Percentiles rank a stretch among this genome's conserved stretches.
phyloP scores from a whole-genome alignment of 2,888 invertebrate genomes.

The Eupeodes luniger region DNA sequence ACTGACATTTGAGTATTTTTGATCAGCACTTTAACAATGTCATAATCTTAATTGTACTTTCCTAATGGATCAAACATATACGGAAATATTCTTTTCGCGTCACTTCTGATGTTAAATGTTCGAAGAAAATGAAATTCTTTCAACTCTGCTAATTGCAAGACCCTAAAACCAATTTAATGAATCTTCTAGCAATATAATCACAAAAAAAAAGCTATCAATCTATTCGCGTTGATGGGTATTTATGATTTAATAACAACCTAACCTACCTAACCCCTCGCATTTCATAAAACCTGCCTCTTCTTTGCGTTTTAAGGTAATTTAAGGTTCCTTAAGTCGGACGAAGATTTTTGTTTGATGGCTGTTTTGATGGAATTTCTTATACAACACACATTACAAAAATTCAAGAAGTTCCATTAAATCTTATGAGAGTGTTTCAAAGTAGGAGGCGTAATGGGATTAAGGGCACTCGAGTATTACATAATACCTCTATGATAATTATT shows the following conservation, averaged over 20 bases:
- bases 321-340: not conserved
- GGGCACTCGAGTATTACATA: not conserved
- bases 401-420: constrained; percentile 5
- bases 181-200: not conserved
- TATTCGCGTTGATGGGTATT: constrained; percentile 41
- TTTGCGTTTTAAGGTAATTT: not conserved
- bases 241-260: constrained; percentile 39
- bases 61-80: not conserved
- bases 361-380: not conserved
- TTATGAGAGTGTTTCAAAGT: not conserved
- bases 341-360: constrained; percentile 8
- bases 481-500: not conserved
- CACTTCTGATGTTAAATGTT: not conserved
- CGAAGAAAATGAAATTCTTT: not conserved
- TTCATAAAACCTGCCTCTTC: too few species aligned
- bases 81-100: not conserved
- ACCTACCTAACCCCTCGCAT: too few species aligned
- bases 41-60: not conserved
- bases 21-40: not conserved
- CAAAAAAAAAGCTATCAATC: constrained; percentile 43
- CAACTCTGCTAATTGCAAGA: constrained; percentile 4
- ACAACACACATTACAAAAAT: not conserved
- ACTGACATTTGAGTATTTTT: too few species aligned
- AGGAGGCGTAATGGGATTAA: constrained; percentile 14
- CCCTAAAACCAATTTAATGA: constrained; percentile 15